These are phyloP conservation scores for Hippoglossus stenolepis DNA, from an alignment of 2,113 vertebrate genomes.

Conservation along the genomic window DNA sequence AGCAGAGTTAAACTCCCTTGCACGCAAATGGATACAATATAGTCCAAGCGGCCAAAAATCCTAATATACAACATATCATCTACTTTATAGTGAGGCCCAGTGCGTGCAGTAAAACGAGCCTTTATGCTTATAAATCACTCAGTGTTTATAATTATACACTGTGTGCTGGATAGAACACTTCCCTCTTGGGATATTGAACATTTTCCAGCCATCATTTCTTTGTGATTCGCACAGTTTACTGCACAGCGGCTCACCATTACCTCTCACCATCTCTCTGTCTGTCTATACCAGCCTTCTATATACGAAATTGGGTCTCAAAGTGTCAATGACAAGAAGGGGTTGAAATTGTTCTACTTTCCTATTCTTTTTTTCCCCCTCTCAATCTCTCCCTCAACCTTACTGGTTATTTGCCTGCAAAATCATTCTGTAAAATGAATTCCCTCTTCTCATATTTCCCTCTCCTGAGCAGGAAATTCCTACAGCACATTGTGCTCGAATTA, in stretches of 20 bases:
- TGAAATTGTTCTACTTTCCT: neutral
- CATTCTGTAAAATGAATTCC: neutral
- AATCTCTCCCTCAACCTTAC: neutral
- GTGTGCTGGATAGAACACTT: constrained; percentile 26
- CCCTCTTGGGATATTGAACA: constrained; percentile 42
- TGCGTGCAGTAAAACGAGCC: constrained; percentile 32
- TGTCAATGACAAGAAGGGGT: constrained; percentile 20
- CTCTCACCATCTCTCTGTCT: constrained; percentile 11
- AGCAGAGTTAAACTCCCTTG: neutral
- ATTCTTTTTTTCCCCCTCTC: neutral
- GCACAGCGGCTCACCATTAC: constrained; percentile 27
- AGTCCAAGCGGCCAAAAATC: constrained; percentile 8
- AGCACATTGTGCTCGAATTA: neutral
- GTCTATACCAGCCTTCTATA: constrained; percentile 24
- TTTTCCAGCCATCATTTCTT: constrained; percentile 53
- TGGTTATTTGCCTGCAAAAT: constrained; percentile 3
- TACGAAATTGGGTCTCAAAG: constrained; percentile 24
- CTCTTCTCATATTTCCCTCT: constrained; percentile 1
- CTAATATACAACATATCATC: constrained; percentile 8
- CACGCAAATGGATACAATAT: constrained; percentile 8
- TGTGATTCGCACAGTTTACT: constrained; percentile 29
- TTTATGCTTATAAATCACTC: constrained; percentile 29
- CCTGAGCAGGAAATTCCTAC: neutral
- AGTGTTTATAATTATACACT: constrained; percentile 38
- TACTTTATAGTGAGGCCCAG: neutral